phyloP scores from a whole-genome alignment of 2,113 vertebrate genomes.

The Gymnorhina tibicen region DNA sequence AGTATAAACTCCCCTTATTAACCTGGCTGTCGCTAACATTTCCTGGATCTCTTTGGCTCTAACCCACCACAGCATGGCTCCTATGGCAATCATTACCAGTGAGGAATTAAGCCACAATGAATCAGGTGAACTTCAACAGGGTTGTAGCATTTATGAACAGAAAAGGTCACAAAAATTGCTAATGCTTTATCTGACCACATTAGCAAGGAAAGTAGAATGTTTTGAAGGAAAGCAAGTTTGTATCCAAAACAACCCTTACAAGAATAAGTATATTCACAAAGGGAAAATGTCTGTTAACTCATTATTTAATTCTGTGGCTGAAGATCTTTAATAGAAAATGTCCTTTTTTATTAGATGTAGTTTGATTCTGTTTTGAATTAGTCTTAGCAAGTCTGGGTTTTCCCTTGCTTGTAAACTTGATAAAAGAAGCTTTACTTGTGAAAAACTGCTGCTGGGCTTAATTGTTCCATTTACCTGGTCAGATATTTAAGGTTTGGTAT shows the following conservation, averaged over 20 bases:
- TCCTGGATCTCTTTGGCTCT: not conserved
- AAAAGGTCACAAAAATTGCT: not conserved
- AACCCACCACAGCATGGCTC: not conserved
- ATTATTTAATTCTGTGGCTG: not conserved
- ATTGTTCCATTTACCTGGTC: not conserved
- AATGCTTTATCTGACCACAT: not conserved
- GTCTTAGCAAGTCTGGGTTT: not conserved
- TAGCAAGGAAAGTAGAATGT: not conserved
- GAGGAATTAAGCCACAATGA: not conserved
- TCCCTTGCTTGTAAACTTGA: not conserved
- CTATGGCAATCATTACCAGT: not conserved
- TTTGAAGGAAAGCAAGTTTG: not conserved
- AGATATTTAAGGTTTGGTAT: not conserved
- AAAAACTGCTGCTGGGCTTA: not conserved
- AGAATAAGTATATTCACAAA: not conserved
- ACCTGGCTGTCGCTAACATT: not conserved
- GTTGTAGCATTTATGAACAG: not conserved
- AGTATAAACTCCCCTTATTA: not conserved
- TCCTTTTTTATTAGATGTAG: not conserved
- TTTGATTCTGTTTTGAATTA: not conserved
- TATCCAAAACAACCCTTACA: not conserved
- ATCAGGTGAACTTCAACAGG: not conserved
- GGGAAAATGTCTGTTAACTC: not conserved
- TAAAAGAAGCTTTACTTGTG: not conserved
- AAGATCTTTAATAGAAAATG: not conserved